Base-by-base conservation (phyloP, 2,113 vertebrate genomes). In the Nibea coibor region DNA sequence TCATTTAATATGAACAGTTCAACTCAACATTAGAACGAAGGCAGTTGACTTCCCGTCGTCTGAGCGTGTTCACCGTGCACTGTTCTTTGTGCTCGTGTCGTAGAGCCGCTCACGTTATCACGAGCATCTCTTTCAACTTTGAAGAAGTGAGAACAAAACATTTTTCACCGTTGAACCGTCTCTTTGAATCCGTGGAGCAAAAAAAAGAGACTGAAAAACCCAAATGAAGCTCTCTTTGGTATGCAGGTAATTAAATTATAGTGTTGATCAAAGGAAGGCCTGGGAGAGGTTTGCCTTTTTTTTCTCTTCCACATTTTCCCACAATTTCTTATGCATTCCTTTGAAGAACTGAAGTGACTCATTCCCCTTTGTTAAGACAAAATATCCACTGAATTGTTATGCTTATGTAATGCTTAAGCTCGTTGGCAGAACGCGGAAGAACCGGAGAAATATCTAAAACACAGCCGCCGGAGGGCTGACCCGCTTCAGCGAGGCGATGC, bases 301-400 rank as follows among this genome's bases (percentile, higher is more conserved):
- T 51, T 31, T 17, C 39, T 31, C 63, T 56, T 72, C 61, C 45
- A 72, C 35, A 87, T 61, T 90, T 66, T 80, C 59, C 12, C 63
- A 79, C 43, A 62, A 56, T 78, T 86, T 80, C 63, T 59, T 76
- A 8, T 65, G 82, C 72, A 43, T 77, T 78, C 54, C 80, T 92
- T 89, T 93, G 89, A 92, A 88, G 85, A 87, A 53, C 42, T 42
- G 45, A 75, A 67, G 80, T 89, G 87, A 93, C 78, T 93, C 87
- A 88, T 83, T 85, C 65, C 70, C n/a, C 53, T 48, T 82, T 90
- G 89, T 81, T 91, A 61, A 65, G 47, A 85, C 69, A 43, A 77
- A 86, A 90, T 88, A 88, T 85, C 87, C 80, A 48, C 58, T 14
- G 58, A 39, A 70, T 72, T 87, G 66, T 81, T 83, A 19, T 78